Evolutionary conservation across 2,113 vertebrate genomes (phyloP).

Genomic region (Lepus timidus): DNA sequence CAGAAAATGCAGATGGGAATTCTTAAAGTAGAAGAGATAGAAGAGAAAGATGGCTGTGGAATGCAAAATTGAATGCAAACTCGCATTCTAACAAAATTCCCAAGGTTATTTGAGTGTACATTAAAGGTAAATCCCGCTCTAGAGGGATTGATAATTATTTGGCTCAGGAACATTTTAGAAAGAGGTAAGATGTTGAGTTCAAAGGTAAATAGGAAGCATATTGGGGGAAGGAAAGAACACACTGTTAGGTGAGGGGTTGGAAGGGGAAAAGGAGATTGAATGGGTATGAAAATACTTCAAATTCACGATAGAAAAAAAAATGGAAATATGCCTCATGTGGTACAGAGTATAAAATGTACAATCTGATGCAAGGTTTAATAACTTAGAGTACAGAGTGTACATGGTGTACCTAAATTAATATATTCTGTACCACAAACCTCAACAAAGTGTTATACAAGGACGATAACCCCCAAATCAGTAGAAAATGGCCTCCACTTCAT

Average conservation of each 20-base stretch:
- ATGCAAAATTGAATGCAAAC: background rate
- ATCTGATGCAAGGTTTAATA: background rate
- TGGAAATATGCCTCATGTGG: background rate
- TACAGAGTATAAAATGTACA: background rate
- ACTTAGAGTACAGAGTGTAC: background rate
- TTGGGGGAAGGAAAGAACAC: background rate
- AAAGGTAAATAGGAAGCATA: background rate
- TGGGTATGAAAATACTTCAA: background rate
- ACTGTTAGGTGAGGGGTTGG: background rate
- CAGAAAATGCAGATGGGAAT: background rate
- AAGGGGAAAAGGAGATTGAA: background rate
- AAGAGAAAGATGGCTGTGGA: background rate
- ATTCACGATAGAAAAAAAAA: background rate
- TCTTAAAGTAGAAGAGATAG: background rate
- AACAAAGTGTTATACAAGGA: background rate
- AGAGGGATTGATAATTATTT: slow-evolving; percentile 16
- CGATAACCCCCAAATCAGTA: background rate
- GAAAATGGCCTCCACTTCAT: background rate
- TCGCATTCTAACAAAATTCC: slow-evolving; percentile 4
- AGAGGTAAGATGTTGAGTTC: background rate
- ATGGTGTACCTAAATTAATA: background rate
- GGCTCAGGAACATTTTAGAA: slow-evolving; percentile 17
- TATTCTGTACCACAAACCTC: background rate
- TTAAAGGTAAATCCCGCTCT: background rate
- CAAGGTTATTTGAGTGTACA: background rate